Percentiles rank a stretch among this genome's conserved stretches.
These are phyloP conservation scores for Brachypodius melanocephalos DNA, from an alignment of 2,113 vertebrate species.

Conservation along the genomic window DNA sequence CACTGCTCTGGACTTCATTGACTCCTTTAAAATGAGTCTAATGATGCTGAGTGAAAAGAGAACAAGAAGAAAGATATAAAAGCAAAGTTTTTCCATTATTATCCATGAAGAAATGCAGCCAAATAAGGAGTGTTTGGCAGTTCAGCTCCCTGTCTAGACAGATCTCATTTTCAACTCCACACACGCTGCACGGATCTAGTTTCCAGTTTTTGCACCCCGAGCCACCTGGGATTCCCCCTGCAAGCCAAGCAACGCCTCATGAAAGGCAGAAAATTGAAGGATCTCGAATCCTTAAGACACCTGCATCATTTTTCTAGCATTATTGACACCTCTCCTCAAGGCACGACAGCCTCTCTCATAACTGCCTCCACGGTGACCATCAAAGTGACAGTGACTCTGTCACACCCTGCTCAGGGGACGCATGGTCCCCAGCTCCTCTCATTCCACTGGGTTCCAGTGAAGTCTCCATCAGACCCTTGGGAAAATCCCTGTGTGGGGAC, in stretches of 20 bases:
- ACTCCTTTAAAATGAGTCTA: background rate
- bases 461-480: background rate
- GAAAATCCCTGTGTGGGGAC: background rate
- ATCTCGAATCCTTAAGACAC: background rate
- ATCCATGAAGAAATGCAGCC: background rate
- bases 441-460: background rate
- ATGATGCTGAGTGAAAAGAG: background rate
- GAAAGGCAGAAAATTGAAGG: constrained; percentile 28
- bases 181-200: background rate
- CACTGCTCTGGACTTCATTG: background rate
- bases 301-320: background rate
- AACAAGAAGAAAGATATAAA: background rate
- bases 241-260: background rate
- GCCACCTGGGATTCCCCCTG: constrained; percentile 2
- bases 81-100: background rate
- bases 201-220: background rate
- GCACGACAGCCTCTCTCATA: background rate
- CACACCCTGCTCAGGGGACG: background rate
- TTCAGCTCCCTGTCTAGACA: constrained; percentile 22
- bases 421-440: background rate
- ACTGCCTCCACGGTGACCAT: background rate
- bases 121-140: background rate
- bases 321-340: background rate
- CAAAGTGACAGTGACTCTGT: background rate
- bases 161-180: constrained; percentile 37